A percentile compares a stretch with the other conserved stretches of the same genome.
These are phyloP conservation scores for Forbesichthys agassizii DNA, from an alignment of 2,113 vertebrate genomes.

Conservation along the genomic window DNA sequence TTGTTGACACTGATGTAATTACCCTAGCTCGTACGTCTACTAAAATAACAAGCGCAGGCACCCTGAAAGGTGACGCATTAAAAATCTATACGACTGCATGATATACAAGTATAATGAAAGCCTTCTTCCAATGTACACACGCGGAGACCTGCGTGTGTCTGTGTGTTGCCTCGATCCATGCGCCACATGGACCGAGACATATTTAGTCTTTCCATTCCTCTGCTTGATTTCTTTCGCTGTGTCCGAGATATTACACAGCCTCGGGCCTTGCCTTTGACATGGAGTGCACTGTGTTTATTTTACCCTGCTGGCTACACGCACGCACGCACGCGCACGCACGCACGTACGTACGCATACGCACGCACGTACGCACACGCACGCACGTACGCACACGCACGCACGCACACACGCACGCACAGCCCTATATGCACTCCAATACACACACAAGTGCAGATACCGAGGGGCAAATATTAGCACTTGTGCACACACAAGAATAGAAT, in stretches of 20 bases:
- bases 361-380: not conserved
- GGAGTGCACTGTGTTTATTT: conserved; percentile 71
- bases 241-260: conserved; percentile 65
- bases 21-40: no score
- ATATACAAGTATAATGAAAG: conserved; percentile 5
- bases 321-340: not conserved
- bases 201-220: conserved; percentile 33
- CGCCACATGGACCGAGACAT: conserved; percentile 38
- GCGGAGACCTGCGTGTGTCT: not conserved
- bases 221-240: conserved; percentile 54
- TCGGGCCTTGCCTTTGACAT: conserved; percentile 63
- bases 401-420: no score
- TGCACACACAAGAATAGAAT: not conserved
- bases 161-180: conserved; percentile 40
- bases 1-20: no score
- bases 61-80: not conserved
- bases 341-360: not conserved
- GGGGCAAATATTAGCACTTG: conserved; percentile 17
- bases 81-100: not conserved
- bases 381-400: not conserved
- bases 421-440: conserved; percentile 23
- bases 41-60: not conserved
- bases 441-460: conserved; percentile 24
- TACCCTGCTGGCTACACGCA: conserved; percentile 48
- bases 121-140: not conserved